Evolutionary conservation across 2,888 invertebrate genomes (phyloP).

Genomic region (Blomia tropicalis): DNA sequence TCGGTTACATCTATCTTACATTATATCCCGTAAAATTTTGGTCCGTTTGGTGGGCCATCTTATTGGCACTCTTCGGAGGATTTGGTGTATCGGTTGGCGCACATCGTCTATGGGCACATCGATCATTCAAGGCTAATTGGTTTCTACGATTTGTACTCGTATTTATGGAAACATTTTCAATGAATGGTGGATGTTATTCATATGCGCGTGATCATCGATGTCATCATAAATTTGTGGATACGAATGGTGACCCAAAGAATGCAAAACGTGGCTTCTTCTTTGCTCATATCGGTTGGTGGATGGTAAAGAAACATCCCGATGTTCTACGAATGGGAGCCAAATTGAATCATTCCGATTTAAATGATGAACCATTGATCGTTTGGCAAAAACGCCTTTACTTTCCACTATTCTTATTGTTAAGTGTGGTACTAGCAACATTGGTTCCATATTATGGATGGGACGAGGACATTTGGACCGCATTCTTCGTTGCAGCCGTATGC

Average conservation of each 20-base stretch:
- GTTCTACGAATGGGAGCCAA: background rate
- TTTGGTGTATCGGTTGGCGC: constrained; percentile 14
- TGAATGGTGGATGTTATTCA: constrained; percentile 1
- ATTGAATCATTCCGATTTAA: constrained; percentile 3
- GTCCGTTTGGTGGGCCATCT: background rate
- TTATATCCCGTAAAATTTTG: constrained; percentile 11
- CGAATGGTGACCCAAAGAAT: constrained; percentile 20
- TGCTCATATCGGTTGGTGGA: constrained; percentile 23
- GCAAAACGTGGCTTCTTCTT: constrained; percentile 22
- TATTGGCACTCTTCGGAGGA: background rate
- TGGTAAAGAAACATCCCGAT: constrained; percentile 3
- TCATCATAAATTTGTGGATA: constrained; percentile 20
- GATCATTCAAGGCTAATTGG: constrained; percentile 17
- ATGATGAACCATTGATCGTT: constrained; percentile 3
- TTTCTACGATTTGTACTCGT: background rate
- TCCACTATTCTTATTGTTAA: constrained; percentile 1
- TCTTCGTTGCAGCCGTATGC: background rate
- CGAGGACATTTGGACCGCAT: constrained; percentile 17
- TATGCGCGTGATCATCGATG: constrained; percentile 19
- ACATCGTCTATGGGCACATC: constrained; percentile 22
- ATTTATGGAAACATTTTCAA: constrained; percentile 9
- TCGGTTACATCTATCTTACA: constrained; percentile 7
- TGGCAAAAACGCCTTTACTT: constrained; percentile 17
- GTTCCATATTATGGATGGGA: constrained; percentile 13
- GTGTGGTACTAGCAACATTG: background rate